phyloP scores from a whole-genome alignment of 2,888 invertebrate species.

The Suillia variegata region DNA sequence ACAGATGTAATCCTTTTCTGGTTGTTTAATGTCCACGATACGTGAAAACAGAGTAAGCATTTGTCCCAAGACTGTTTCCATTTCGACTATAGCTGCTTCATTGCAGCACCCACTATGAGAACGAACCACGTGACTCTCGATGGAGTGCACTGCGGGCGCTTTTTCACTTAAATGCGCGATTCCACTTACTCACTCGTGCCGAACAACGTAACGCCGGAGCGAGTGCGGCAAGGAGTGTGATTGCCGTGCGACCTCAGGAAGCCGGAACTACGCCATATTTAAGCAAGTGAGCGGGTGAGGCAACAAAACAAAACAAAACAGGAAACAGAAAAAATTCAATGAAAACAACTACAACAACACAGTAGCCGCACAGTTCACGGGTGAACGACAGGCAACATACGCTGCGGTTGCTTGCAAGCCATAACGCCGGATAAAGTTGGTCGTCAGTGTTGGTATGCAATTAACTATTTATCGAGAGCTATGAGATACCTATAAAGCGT shows the following conservation, averaged over 20 bases:
- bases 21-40: conserved; percentile 34
- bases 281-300: conserved; percentile 3
- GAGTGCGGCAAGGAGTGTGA: conserved; percentile 14
- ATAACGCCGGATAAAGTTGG: no score
- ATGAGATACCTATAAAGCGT: no score
- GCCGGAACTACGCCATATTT: conserved; percentile 17
- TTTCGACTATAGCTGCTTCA: no score
- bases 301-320: neutral
- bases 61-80: neutral
- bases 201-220: conserved; percentile 37
- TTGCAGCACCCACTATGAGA: conserved; percentile 5
- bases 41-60: conserved; percentile 22
- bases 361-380: no score
- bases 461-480: no score
- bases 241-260: conserved; percentile 10
- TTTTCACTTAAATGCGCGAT: conserved; percentile 53
- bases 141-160: conserved; percentile 49
- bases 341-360: no score
- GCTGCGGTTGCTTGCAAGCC: no score
- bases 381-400: no score
- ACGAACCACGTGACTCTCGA: conserved; percentile 47
- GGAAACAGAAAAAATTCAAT: no score
- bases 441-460: no score
- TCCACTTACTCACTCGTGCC: conserved; percentile 48
- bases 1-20: conserved; percentile 46